Evolutionary conservation across 2,797 vertebrate species (phyloP), one percentile per base, ranked within the genome.

Genomic region (Thaleichthys pacificus): DNA sequence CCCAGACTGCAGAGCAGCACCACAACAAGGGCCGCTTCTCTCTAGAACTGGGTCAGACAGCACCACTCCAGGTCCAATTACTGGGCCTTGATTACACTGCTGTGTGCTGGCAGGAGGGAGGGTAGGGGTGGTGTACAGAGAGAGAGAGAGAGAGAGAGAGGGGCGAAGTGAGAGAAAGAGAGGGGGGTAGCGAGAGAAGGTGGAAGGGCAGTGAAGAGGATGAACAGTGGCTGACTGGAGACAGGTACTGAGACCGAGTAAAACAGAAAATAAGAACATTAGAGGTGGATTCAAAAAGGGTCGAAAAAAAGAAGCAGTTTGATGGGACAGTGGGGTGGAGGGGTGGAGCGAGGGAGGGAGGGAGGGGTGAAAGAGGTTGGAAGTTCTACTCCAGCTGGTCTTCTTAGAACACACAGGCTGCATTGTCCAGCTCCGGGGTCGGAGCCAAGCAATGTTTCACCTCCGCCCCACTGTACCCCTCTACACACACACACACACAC

Each of bases 371-470:
- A 32, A 5, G 32, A 32, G 5, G 32, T 5, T 32, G 77, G 79
- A 75, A 78, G 80, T 84, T 85, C 72, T 80, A 85, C 82, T 77
- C 82, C 85, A 87, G 83, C 83, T 87, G 85, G 82, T 71, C 71
- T 73, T 84, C 75, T 75, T 15, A 49, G 75, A 79, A 82, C 81
- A 88, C 84, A 87, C 82, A 84, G 81, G 81, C 77, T 76, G 75
- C 76, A 82, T 87, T 88, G 88, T 87, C 77, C 77, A 64, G 67
- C 76, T 76, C 70, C 58, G 61, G 75, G 68, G 71, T 77, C 72
- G 56, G 78, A 84, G 84, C 81, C 85, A 85, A 84, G 77, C 72
- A 65, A 32, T 65, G 54, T 66, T 80, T 68, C 76, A 75, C 76
- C 73, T 74, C 81, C 74, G 61, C 69, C 68, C 64, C 63, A 38